Evolutionary conservation across 2,888 invertebrate species (phyloP).

Genomic region (Deilephila elpenor): DNA sequence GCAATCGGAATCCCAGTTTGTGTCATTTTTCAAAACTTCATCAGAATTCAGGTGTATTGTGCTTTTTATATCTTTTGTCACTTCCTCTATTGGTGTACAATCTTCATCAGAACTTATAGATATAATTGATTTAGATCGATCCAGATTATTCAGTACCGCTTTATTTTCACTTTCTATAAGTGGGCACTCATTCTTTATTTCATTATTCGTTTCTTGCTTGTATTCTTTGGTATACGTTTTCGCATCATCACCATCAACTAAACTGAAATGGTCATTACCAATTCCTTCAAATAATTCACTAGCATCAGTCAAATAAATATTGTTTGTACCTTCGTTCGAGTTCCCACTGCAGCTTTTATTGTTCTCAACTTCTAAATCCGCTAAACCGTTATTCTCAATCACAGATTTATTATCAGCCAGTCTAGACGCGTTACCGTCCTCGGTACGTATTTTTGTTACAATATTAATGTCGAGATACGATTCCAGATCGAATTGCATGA

Average conservation of each 20-base stretch:
- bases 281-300: background rate
- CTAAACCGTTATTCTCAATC: background rate
- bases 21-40: background rate
- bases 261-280: background rate
- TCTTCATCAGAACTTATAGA: background rate
- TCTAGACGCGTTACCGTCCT: background rate
- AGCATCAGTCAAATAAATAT: background rate
- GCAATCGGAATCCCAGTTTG: slow-evolving; percentile 36
- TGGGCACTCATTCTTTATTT: background rate
- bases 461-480: background rate
- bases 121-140: background rate
- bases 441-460: background rate
- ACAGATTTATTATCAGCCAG: background rate
- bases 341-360: too few relatives aligned
- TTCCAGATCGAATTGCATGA: too few relatives aligned
- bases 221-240: background rate
- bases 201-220: background rate
- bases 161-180: background rate
- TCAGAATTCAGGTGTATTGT: slow-evolving; percentile 32
- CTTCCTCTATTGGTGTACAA: background rate
- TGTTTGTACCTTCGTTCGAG: background rate
- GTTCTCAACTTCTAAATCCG: background rate
- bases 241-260: background rate
- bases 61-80: slow-evolving; percentile 29
- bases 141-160: background rate